Evolutionary conservation across 1,140 invertebrate species (phyloP).

Genomic region (Pantala flavescens): DNA sequence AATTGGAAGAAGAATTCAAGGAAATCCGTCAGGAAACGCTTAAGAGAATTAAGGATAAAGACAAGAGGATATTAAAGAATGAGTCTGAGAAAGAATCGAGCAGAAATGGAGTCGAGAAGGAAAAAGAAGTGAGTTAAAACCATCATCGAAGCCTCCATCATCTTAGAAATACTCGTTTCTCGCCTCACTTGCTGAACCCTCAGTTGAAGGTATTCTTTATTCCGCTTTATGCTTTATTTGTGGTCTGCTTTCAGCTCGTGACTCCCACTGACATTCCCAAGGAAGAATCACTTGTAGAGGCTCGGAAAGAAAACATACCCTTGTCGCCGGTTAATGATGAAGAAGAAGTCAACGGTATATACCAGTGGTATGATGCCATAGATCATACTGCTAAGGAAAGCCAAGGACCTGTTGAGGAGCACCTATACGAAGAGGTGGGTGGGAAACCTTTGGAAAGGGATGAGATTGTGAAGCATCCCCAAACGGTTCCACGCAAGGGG

Average conservation of each 20-base stretch:
- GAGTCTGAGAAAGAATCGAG: background rate
- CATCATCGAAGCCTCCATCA: too few species aligned
- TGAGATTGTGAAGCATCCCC: background rate
- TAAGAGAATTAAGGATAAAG: background rate
- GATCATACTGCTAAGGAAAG: conserved; percentile 11
- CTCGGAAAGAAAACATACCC: background rate
- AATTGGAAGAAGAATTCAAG: background rate
- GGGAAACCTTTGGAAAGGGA: background rate
- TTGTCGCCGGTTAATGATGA: background rate
- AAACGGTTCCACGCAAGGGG: background rate
- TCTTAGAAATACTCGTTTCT: too few species aligned
- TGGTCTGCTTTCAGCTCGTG: background rate
- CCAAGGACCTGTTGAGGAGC: conserved; percentile 13
- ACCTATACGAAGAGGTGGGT: conserved; percentile 12
- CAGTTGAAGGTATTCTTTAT: background rate
- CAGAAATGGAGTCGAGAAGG: background rate
- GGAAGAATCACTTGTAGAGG: background rate
- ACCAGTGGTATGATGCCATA: conserved; percentile 20
- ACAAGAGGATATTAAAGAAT: background rate
- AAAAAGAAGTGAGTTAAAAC: background rate
- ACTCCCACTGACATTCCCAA: background rate
- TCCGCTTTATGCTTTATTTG: background rate
- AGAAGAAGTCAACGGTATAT: background rate
- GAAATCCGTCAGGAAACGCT: background rate
- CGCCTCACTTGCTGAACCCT: too few species aligned